Evolutionary conservation across 1,140 invertebrate genomes (phyloP), one percentile per base, ranked within the genome.

Genomic region (Leptinotarsa undecemlineata): DNA sequence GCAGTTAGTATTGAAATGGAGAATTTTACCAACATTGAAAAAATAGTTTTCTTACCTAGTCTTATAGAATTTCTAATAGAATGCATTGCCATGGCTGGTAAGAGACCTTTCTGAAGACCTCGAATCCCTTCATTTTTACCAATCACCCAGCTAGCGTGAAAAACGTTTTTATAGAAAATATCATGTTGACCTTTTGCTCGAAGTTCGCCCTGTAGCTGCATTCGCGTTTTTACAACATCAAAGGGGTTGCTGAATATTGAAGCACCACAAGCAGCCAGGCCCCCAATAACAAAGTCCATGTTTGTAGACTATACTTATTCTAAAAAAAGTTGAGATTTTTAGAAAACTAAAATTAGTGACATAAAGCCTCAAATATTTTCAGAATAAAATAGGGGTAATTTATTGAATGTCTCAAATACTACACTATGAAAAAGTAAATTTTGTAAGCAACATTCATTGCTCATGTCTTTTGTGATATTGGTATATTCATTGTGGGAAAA

Each of bases 141-240:
- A 8, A 91, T 87, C 1, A 89, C 86, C 48, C 87, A 87, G 15
- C 88, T 79, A 3, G 81, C 82, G 70, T 85, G 84, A 14, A 81
- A 74, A 13, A 78, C 80, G 71, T 84, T 82, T 73, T 76, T 82
- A 70, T 83, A 85, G 26, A 88, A 85, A 5, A 90, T 85, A 2
- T 83, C 82, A 78, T 89, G 87, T 74, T 87, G 80, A 1, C 94
- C 93, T 60, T 87, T 88, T 1, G 90, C 89, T 81, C 90, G 89
- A 8, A 97, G 82, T 85, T 97, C 96, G 6, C 96, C 96, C 86
- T 97, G 96, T 5, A 97, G 86, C 82, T 97, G 96, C 77, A 97
- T 89, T 23, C 95, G 87, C 5, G 93, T 96, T 87, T 97, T 97
- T 0, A 94, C 87, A 3, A 97, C 94, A 83, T 98, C 96, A 51